A percentile compares a stretch with the other conserved stretches of the same genome.
These are phyloP conservation scores for Drosophila greeni DNA, from an alignment of 2,888 invertebrate species.

Conservation along the genomic window DNA sequence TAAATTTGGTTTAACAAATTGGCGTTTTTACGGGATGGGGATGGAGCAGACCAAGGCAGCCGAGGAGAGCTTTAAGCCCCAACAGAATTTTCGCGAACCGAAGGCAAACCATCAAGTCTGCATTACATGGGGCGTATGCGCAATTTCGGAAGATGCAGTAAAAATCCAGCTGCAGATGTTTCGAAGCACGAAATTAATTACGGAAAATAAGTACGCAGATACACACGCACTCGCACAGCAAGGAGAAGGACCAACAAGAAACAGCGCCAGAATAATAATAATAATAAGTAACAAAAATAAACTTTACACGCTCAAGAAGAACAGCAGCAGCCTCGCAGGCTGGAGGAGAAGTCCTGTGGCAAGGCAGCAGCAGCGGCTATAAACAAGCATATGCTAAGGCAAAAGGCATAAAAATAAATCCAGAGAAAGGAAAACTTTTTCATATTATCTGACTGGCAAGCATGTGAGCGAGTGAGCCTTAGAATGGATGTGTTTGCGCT, in stretches of 20 bases:
- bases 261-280: slow-evolving; percentile 58
- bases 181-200: slow-evolving; percentile 73
- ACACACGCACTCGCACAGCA: slow-evolving; percentile 20
- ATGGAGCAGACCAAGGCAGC: slow-evolving; percentile 5
- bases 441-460: slow-evolving; percentile 54
- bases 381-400: slow-evolving; percentile 68
- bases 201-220: slow-evolving; percentile 52
- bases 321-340: slow-evolving; percentile 4
- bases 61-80: slow-evolving; percentile 36
- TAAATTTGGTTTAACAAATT: slow-evolving; percentile 63
- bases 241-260: slow-evolving; percentile 40
- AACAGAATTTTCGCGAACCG: slow-evolving; percentile 32
- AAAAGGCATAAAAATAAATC: slow-evolving; percentile 65
- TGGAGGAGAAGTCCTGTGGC: slow-evolving; percentile 19
- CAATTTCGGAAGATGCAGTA: slow-evolving; percentile 71
- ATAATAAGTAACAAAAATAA: slow-evolving; percentile 73
- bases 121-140: slow-evolving; percentile 62
- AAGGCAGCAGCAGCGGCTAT: slow-evolving; percentile 39
- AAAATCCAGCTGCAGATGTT: slow-evolving; percentile 74
- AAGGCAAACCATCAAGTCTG: slow-evolving; percentile 61
- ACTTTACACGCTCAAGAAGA: slow-evolving; percentile 60
- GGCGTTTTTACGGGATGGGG: slow-evolving; percentile 33
- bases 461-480: slow-evolving; percentile 13
- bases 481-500: slow-evolving; percentile 2
- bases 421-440: slow-evolving; percentile 53